phyloP scores from a whole-genome alignment of 2,113 vertebrate genomes.

The Pollimyrus isidori region DNA sequence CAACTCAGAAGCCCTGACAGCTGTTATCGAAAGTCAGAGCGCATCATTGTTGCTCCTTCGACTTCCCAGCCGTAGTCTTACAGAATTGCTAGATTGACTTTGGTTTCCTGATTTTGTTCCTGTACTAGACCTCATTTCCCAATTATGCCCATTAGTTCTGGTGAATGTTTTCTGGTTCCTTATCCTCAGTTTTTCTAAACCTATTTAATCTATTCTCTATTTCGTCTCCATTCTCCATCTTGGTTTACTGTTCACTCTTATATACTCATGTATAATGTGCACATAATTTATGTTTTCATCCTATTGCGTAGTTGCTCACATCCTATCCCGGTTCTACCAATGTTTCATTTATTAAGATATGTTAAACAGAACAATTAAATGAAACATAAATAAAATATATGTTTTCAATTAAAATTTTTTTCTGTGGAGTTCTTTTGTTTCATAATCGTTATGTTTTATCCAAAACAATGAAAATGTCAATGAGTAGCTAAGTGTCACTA shows the following conservation, averaged over 20 bases:
- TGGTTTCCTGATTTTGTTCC: neutral
- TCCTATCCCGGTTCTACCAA: neutral
- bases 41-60: neutral
- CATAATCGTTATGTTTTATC: neutral
- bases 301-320: neutral
- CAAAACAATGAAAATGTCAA: neutral
- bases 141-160: neutral
- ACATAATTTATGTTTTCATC: neutral
- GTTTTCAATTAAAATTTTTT: neutral
- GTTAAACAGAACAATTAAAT: neutral
- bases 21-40: neutral
- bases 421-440: neutral
- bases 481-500: neutral
- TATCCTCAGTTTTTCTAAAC: neutral
- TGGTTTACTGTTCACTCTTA: neutral
- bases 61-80: neutral
- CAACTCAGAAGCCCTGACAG: neutral
- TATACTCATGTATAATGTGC: neutral
- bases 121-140: neutral
- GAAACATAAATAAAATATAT: neutral
- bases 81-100: neutral
- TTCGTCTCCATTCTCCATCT: neutral
- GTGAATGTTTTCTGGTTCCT: neutral
- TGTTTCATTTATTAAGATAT: neutral
- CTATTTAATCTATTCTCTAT: neutral